Base-by-base conservation (phyloP, 2,797 vertebrate species). In the Cryptoblepharus egeriae region DNA sequence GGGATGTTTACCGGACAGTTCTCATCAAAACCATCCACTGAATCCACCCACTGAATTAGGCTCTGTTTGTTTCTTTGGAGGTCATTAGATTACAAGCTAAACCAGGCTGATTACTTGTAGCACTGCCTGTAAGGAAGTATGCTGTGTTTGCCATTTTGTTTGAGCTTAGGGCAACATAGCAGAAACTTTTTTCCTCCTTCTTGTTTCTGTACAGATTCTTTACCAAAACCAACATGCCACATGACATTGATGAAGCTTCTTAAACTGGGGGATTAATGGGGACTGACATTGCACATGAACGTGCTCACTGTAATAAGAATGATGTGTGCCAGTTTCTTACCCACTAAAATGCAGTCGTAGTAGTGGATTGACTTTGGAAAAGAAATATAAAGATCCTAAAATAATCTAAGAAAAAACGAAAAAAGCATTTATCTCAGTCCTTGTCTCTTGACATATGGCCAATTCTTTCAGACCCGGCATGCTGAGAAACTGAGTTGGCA, bases 191-290 rank as follows among this genome's bases (percentile, higher is more conserved):
- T 57, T 30, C 13, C 45, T 15, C 24, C 12, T 28, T 6, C 0
- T 1, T 81, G 60, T 70, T 61, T 82, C 77, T 82, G 58, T 86
- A 69, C 91, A 86, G 58, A 82, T 82, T 63, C 84, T 81, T 85
- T 60, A 85, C 85, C 88, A 92, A 87, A 92, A 88, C 30, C 55
- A 92, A 76, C 80, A 89, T 88, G 79, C 81, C 69, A 85, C 87
- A 64, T 83, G 81, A 73, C 69, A 84, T 82, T 90, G 88, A 85
- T 1, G 76, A 89, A 89, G 74, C 70, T 0, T 1, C 0, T 0
- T 68, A 80, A 76, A 61, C 39, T 77, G 63, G 77, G n/a, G n/a
- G 39, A 32, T 22, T 57, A 58, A 57, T 10, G 0, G 2, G 74
- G 1, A 26, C 1, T 4, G 0, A 1, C 39, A 67, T 13, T 77